Evolutionary conservation across 2,888 invertebrate species (phyloP).

Genomic region (Xanthorhoe designata): DNA sequence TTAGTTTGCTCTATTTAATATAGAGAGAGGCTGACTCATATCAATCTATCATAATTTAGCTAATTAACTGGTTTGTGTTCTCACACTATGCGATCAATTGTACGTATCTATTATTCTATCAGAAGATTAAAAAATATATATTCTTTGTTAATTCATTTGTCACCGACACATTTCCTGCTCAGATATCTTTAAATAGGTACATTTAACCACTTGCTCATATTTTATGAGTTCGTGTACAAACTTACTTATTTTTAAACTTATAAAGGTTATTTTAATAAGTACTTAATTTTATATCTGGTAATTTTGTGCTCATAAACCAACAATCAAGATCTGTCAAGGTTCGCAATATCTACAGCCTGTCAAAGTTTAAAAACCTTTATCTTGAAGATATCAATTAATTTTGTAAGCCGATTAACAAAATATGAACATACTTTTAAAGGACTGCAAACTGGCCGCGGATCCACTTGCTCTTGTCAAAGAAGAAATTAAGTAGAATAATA

Average conservation of each 20-base stretch:
- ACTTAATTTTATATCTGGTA: neutral
- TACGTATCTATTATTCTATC: neutral
- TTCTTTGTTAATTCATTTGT: too few species aligned
- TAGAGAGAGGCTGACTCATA: too few species aligned
- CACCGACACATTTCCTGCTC: neutral
- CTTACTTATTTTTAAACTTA: too few species aligned
- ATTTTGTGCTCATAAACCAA: conserved; percentile 5
- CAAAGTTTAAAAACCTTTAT: conserved; percentile 27
- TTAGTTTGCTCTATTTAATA: too few species aligned
- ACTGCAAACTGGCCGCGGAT: neutral
- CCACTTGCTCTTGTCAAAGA: neutral
- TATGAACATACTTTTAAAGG: neutral
- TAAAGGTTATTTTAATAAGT: neutral
- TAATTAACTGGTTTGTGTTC: too few species aligned
- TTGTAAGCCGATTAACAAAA: conserved; percentile 29
- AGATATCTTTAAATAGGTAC: neutral
- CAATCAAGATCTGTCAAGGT: conserved; percentile 20
- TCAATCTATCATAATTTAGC: too few species aligned
- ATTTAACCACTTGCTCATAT: neutral
- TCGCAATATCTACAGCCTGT: conserved; percentile 33
- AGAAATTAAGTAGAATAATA: too few species aligned
- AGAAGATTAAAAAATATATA: too few species aligned
- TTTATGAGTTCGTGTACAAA: too few species aligned
- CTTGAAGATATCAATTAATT: conserved; percentile 14
- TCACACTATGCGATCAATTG: neutral